phyloP scores from a whole-genome alignment of 30 jellyfish, hydroid and myxozoan species.

The Chrysaora quinquecirrha region DNA sequence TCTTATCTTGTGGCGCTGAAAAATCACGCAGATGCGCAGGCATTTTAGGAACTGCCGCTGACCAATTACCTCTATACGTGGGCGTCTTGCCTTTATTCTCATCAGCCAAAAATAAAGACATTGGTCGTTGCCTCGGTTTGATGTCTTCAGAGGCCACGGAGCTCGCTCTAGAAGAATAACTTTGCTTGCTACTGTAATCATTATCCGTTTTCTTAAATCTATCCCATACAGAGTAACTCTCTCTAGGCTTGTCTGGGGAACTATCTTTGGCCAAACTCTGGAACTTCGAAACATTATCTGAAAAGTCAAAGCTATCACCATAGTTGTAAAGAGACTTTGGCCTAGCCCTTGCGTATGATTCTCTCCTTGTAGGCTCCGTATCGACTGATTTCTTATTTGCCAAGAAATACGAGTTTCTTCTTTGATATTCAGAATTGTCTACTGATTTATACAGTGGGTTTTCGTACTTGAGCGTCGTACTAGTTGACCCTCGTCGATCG shows the following conservation, averaged over 20 bases:
- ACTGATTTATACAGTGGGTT: neutral
- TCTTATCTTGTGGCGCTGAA: constrained; percentile 49
- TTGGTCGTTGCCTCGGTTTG: constrained; percentile 40
- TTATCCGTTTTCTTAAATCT: constrained; percentile 36
- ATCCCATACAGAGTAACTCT: constrained; percentile 35
- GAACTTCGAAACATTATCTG: constrained; percentile 44
- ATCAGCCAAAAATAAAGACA: constrained; percentile 48
- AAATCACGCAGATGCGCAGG: constrained; percentile 65
- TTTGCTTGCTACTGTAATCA: neutral
- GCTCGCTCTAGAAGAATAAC: neutral
- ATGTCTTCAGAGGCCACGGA: constrained; percentile 14
- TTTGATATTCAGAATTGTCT: neutral
- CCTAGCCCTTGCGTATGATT: constrained; percentile 30
- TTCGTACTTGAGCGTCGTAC: neutral
- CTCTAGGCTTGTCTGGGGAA: neutral
- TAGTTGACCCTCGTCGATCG: neutral
- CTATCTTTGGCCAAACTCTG: constrained; percentile 15
- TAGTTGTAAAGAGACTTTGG: constrained; percentile 60
- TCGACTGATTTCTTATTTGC: neutral
- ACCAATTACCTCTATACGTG: constrained; percentile 68
- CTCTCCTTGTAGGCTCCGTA: constrained; percentile 19
- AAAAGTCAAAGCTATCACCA: neutral
- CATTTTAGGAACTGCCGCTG: constrained; percentile 51
- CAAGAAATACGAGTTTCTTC: constrained; percentile 2
- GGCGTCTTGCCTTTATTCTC: constrained; percentile 21